A percentile compares a stretch with the other conserved stretches of the same genome.
Conservation (phyloP, 35 echinoderm and acorn worm species). For the Diadema setosum region DNA sequence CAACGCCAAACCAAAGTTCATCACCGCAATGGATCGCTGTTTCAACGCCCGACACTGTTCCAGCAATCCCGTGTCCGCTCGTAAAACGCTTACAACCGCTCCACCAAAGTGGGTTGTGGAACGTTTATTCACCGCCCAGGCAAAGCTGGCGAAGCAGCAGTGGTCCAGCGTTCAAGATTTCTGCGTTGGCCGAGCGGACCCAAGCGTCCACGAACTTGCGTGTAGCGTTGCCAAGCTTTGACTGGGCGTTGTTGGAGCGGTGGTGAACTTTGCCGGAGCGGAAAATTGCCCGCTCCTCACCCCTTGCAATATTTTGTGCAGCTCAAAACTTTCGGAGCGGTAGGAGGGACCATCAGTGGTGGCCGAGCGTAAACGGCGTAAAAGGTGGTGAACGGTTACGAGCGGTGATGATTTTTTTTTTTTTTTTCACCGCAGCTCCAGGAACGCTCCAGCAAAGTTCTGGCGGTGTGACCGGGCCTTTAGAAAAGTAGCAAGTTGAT, state of each 20-base stretch:
- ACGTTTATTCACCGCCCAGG: background rate
- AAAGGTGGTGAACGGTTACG: background rate
- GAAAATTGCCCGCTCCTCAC: background rate
- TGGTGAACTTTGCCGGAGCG: background rate
- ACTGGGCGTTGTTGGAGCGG: background rate
- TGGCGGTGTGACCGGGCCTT: background rate
- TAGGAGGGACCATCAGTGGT: background rate
- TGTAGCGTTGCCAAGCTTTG: background rate
- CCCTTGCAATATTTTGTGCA: background rate
- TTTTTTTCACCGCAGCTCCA: too few relatives aligned
- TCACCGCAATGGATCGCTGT: background rate
- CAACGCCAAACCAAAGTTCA: conserved; percentile 1
- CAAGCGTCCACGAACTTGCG: conserved; percentile 1
- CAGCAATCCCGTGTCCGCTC: background rate
- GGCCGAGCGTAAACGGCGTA: conserved; percentile 5
- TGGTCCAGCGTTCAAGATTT: conserved; percentile 1
- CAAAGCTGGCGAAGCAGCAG: background rate
- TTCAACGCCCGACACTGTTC: background rate
- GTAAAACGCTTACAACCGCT: background rate
- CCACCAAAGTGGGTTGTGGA: background rate
- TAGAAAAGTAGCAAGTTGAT: too few relatives aligned
- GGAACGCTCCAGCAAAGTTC: background rate
- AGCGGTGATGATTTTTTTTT: background rate
- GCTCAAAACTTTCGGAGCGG: background rate
- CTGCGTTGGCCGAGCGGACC: background rate